Evolutionary conservation across 2,888 invertebrate species (phyloP).

Genomic region (Eutolmus rufibarbis): DNA sequence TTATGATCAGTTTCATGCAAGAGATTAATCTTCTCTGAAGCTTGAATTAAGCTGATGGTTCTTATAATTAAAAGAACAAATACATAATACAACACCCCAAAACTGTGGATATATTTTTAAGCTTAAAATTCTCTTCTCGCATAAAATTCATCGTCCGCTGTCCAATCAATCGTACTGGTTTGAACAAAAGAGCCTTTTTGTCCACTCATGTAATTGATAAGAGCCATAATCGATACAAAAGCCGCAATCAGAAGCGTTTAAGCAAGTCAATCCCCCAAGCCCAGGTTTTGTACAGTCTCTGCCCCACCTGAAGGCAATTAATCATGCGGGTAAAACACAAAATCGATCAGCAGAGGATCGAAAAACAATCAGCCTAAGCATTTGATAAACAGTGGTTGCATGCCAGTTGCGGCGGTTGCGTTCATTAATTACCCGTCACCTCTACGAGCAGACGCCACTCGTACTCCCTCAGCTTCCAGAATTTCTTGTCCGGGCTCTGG

Average conservation of each 20-base stretch:
- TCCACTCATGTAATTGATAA: conserved; percentile 6
- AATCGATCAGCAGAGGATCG: conserved; percentile 44
- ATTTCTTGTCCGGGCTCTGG: neutral
- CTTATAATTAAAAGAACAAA: no score
- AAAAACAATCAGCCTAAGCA: conserved; percentile 45
- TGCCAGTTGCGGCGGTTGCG: conserved; percentile 41
- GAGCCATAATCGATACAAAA: conserved; percentile 37
- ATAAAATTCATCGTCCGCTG: neutral
- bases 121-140: neutral
- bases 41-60: no score
- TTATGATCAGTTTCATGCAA: no score
- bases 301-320: conserved; percentile 43
- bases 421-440: conserved; percentile 45
- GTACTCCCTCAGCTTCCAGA: conserved; percentile 30
- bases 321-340: conserved; percentile 39
- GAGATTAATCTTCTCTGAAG: no score
- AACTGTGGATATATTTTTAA: neutral
- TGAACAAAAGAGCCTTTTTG: neutral
- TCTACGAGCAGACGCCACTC: neutral
- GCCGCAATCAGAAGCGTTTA: conserved; percentile 46
- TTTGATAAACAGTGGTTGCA: conserved; percentile 47
- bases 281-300: conserved; percentile 37
- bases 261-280: conserved; percentile 41
- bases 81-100: no score
- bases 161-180: neutral